Evolutionary conservation across 2,888 invertebrate genomes (phyloP).

Genomic region (Pyrocoelia pectoralis): DNA sequence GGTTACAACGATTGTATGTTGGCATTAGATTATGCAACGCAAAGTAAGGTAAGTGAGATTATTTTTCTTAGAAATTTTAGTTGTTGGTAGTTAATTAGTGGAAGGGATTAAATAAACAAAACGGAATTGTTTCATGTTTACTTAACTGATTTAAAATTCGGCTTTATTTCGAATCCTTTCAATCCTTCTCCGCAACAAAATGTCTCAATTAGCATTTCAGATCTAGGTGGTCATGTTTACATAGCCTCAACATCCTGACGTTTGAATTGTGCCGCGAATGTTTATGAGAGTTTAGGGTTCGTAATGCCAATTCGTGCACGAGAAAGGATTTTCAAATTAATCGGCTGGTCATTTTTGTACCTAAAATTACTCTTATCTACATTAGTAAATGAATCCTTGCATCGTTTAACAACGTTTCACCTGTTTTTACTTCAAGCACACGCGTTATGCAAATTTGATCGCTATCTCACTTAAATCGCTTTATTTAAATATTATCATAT

Average conservation of each 20-base stretch:
- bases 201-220: constrained; percentile 38
- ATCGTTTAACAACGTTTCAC: background rate
- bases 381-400: no score
- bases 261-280: constrained; percentile 21
- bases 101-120: constrained; percentile 20
- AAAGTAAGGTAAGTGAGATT: constrained; percentile 71
- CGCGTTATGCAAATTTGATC: constrained; percentile 17
- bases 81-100: background rate
- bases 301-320: no score
- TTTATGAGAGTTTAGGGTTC: constrained; percentile 10
- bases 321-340: no score
- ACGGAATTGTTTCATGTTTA: constrained; percentile 27
- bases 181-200: constrained; percentile 30
- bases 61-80: no score
- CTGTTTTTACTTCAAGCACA: constrained; percentile 18
- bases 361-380: background rate
- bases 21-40: constrained; percentile 71
- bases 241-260: constrained; percentile 18
- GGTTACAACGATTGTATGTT: constrained; percentile 77
- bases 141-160: constrained; percentile 34
- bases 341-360: background rate
- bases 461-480: constrained; percentile 1
- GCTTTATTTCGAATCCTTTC: constrained; percentile 28
- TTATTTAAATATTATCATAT: constrained; percentile 2
- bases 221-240: constrained; percentile 35